Evolutionary conservation across 2,113 vertebrate genomes (phyloP).

Genomic region (Amblyornis subalaris): DNA sequence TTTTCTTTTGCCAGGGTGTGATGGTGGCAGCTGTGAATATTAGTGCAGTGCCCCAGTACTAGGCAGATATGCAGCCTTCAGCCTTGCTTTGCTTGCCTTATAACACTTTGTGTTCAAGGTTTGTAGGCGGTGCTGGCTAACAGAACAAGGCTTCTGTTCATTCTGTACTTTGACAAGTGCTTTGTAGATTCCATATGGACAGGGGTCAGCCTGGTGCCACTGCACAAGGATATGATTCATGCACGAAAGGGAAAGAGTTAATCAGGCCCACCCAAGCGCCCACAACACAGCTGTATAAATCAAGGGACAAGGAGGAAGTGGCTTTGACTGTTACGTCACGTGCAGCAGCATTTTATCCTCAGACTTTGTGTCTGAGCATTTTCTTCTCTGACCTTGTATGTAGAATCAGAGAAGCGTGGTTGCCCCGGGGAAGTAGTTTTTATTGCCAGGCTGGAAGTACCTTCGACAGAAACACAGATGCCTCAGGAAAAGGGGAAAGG

Average conservation of each 20-base stretch:
- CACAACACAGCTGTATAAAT: background rate
- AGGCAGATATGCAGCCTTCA: background rate
- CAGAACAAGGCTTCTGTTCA: background rate
- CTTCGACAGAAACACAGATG: background rate
- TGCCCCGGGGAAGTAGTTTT: background rate
- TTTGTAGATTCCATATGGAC: background rate
- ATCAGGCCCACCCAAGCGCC: rapidly evolving
- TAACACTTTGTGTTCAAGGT: background rate
- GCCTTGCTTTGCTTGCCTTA: background rate
- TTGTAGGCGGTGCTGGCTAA: background rate
- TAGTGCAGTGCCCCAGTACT: background rate
- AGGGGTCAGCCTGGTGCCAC: background rate
- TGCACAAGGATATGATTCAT: rapidly evolving
- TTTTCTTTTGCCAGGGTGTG: background rate
- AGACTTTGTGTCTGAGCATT: background rate
- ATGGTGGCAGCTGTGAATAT: background rate
- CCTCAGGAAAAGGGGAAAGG: background rate
- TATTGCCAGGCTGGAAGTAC: background rate
- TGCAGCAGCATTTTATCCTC: background rate
- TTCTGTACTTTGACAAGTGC: background rate
- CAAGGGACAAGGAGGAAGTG: background rate
- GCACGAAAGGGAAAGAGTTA: too few species aligned
- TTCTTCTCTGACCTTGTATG: background rate
- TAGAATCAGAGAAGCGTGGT: background rate
- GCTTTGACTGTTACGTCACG: background rate